These are phyloP conservation scores for Drosophila dunni DNA, from an alignment of 1,140 invertebrate genomes.

Conservation along the genomic window DNA sequence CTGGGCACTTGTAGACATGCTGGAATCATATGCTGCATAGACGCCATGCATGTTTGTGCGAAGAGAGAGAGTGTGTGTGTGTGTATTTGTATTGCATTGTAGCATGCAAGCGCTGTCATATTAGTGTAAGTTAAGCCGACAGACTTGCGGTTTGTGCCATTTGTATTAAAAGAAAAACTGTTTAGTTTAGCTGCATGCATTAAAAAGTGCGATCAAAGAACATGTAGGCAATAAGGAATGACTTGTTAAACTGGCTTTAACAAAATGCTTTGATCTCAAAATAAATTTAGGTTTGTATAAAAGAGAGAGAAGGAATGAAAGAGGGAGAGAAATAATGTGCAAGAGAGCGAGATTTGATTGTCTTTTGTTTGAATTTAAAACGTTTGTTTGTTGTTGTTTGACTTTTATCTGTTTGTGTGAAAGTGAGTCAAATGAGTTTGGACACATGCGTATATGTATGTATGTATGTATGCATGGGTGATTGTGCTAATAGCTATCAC, in stretches of 20 bases:
- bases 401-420: constrained; percentile 72
- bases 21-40: no score
- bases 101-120: constrained; percentile 10
- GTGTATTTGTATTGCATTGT: neutral
- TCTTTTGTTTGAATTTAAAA: constrained; percentile 45
- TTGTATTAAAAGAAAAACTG: constrained; percentile 2
- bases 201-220: constrained; percentile 28
- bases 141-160: neutral
- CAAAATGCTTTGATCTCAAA: constrained; percentile 34
- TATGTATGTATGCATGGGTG: neutral
- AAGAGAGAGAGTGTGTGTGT: constrained; percentile 1
- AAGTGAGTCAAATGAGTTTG: constrained; percentile 71
- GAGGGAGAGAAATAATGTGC: neutral
- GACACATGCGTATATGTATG: constrained; percentile 13
- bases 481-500: no score
- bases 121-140: constrained; percentile 2
- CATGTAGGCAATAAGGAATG: constrained; percentile 1
- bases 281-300: constrained; percentile 6
- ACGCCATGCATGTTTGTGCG: no score
- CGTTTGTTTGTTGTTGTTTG: constrained; percentile 55
- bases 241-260: constrained; percentile 9
- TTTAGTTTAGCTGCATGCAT: constrained; percentile 7
- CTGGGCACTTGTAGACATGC: no score
- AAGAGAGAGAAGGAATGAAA: neutral
- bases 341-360: constrained; percentile 22